Evolutionary conservation across 1,140 invertebrate genomes (phyloP).

Genomic region (Drosophila obscura): DNA sequence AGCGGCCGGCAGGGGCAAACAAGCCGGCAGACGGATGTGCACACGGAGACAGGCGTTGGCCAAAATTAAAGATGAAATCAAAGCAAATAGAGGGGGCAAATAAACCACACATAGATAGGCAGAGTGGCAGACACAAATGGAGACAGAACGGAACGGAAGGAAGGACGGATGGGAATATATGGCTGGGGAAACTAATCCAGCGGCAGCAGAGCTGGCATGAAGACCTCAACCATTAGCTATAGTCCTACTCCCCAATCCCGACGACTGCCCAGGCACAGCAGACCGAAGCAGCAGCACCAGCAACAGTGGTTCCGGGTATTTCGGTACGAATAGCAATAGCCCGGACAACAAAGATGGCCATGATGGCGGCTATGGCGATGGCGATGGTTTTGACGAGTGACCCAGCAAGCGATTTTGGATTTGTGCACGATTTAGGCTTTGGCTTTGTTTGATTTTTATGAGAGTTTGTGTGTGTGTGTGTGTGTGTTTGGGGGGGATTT

Average conservation of each 20-base stretch:
- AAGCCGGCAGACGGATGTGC: constrained; percentile 11
- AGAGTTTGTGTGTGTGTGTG: constrained; percentile 12
- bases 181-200: constrained; percentile 58
- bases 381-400: constrained; percentile 43
- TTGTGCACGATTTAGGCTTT: constrained; percentile 45
- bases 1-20: constrained; percentile 33
- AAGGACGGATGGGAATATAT: constrained; percentile 32
- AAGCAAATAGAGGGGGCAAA: constrained; percentile 61
- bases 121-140: background rate
- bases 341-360: constrained; percentile 1
- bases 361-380: constrained; percentile 4
- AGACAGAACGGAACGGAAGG: constrained; percentile 22
- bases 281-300: constrained; percentile 1
- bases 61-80: constrained; percentile 74
- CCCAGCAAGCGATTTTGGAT: constrained; percentile 49
- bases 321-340: background rate
- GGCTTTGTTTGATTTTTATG: constrained; percentile 37
- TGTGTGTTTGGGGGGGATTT: constrained; percentile 17
- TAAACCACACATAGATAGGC: constrained; percentile 14
- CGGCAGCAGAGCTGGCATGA: constrained; percentile 42
- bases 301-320: constrained; percentile 31
- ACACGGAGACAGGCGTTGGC: constrained; percentile 20
- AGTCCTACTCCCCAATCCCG: too few species aligned
- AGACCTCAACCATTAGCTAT: constrained; percentile 44
- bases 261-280: constrained; percentile 17